Evolutionary conservation across 1,140 invertebrate genomes (phyloP), one percentile per base, ranked within the genome.

Genomic region (Drosophila tropicalis): DNA sequence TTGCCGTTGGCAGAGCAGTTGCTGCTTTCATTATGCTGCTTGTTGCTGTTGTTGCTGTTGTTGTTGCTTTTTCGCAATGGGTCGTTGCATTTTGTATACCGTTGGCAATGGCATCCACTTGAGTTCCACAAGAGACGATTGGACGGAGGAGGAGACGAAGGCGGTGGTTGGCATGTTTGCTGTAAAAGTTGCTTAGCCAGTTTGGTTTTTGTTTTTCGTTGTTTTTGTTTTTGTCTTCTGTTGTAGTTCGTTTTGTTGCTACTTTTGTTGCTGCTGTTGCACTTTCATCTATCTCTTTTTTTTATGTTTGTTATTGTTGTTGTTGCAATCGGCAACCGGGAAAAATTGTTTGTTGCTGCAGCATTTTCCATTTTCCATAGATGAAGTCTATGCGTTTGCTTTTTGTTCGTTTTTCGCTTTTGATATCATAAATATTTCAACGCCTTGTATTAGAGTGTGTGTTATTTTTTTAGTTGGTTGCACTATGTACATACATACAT

Each of bases 371-470:
- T 72, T 64, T 63, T 76, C 34, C 58, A 60, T 72, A 72, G 54
- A 25, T 54, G 32, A 55, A 68, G 36, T 36, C 7, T 36, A 36
- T 29, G 29, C 29, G 29, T 29, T 29, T 12, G 0, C 62, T 62
- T 71, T 79, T 32, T 41, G 19, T 61, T 47, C 40, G 12, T 29
- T 34, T 10, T 56, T 56, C 67, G 60, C 9, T 47, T 29, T 51
- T 51, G 17, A 51, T 76, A 83, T 89, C 84, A 87, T 87, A 87
- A 87, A 87, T 89, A 87, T 80, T 77, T 87, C 83, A 89, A 89
- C 84, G 84, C 84, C 72, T 87, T 77, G 67, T 67, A 22, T 77
- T 77, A 41, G 81, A 40, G 29, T 56, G 39, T 64, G 62, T 58
- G 22, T 25, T 67, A 25, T 44, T 63, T 39, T 58, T 63, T 60